Base-by-base conservation (phyloP, 35 echinoderm and acorn worm genomes). In the Ptychodera flava region DNA sequence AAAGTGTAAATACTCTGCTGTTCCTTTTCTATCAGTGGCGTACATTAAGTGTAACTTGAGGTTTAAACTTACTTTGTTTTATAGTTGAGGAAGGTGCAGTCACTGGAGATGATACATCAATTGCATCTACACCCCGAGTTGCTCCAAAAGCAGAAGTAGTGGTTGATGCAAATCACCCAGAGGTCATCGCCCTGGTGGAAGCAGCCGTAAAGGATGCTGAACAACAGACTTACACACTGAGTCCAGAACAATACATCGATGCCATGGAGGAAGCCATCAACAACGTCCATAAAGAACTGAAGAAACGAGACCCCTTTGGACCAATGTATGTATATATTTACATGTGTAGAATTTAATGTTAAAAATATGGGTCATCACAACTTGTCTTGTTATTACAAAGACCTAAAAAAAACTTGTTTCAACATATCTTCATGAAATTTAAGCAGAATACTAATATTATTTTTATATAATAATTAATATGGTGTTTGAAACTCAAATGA, bases 221-320 rank as follows among this genome's bases (percentile, higher is more conserved):
- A 45, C 92, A 92, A 77, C 93, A 88, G 81, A 85, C 87, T 15
- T 98, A 98, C 79, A 79, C 90, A 1, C 80, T 98, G 36, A 90
- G 89, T 31, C 83, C 95, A 0, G 95, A 98, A 16, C 92, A 94
- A 36, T 98, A 98, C 82, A 85, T 92, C 2, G 95, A 98, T 35
- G 91, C 80, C 1, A 32, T 98, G 35, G 95, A 98, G 31, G 95
- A 98, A 35, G 90, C 95, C 31, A 84, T 98, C 36, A 88, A 76
- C 35, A 92, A 94, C 33, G 77, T 94, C 12, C 90, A 98, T 34
- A 98, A 92, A 78, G 95, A 98, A 85, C 87, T 98, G 14, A 87
- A 80, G 22, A 87, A 83, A 35, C 87, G 79, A 31, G 88, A 94
- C 45, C 90, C 84, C 1, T 87, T 38, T 75, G 95, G 95, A 33